Base-by-base conservation (phyloP, 1,140 invertebrate species). In the Cherax destructor region DNA sequence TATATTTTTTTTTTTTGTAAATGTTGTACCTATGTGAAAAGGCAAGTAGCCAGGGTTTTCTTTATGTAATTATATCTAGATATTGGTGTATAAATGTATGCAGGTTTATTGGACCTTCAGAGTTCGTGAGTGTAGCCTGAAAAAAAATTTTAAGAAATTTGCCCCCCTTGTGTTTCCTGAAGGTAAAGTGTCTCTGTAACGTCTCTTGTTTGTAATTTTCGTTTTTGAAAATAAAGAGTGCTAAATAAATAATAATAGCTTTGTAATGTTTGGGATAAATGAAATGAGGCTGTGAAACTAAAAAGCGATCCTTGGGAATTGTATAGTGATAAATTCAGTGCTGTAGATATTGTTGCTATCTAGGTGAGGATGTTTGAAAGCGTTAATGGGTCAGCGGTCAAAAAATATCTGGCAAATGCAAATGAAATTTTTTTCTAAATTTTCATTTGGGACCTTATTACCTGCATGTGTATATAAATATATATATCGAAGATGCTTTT, bases 51-150 rank as follows among this genome's bases (percentile, higher is more conserved):
- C 81, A 61, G n/a, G 61, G 74, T 90, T 90, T 61, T 69, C 72
- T 74, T 91, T 85, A 65, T 80, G 88, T 91, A 79, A 86, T 91
- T 83, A 85, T 90, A 84, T 52, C 81, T 91, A 91, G 89, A 86
- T 91, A 91, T 91, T 91, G 89, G 89, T 91, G 89, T 91, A 91
- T 91, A 91, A 85, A 91, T 91, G 89, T 91, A 91, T 52, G 89
- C 85, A 79, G 85, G 74, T 79, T 91, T 79, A 91, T 61, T 84
- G 76, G 24, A 86, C 6, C 49, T 41, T 91, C 83, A 85, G 89
- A 78, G 77, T 69, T 91, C 89, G 83, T 69, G 59, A 86, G 76
- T 91, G 89, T 76, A 91, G 89, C 59, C 13, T 13, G 61, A 83
- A 61, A 24, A n/a, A n/a, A 49, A 88, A 79, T 41, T 65, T 41